Evolutionary conservation across 2,113 vertebrate genomes (phyloP).

Genomic region (Gallinago jamesoni): DNA sequence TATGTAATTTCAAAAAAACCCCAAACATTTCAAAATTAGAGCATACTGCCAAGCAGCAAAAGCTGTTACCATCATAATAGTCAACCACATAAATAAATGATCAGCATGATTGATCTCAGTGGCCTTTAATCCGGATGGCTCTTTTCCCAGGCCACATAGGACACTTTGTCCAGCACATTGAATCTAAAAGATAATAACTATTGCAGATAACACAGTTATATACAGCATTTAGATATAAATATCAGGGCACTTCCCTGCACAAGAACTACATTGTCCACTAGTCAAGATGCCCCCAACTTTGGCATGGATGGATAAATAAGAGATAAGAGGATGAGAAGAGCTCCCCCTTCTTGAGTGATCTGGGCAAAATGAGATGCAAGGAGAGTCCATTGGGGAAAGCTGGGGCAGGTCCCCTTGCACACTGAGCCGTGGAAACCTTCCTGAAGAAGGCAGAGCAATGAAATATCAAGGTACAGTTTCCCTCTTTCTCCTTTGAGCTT

Average conservation of each 20-base stretch:
- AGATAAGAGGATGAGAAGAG: not conserved
- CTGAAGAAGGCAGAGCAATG: not conserved
- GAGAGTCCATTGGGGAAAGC: not conserved
- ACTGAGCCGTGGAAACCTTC: not conserved
- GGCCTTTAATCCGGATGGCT: constrained; percentile 31
- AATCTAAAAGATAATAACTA: constrained; percentile 5
- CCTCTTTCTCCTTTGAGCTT: not conserved
- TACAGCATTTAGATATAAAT: not conserved
- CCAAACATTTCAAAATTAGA: not conserved
- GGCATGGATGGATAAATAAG: not conserved
- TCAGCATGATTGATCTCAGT: not conserved
- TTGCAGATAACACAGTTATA: not conserved
- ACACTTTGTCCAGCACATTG: constrained; percentile 2
- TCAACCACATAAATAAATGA: constrained; percentile 22
- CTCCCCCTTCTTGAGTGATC: not conserved
- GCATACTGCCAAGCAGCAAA: not conserved
- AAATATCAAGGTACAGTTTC: not conserved
- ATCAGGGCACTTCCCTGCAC: not conserved
- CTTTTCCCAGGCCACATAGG: constrained; percentile 2
- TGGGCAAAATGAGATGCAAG: not conserved
- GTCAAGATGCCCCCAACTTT: constrained; percentile 11
- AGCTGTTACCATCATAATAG: not conserved
- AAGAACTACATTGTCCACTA: not conserved
- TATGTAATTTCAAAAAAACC: not conserved
- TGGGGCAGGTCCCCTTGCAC: not conserved